phyloP scores from a whole-genome alignment of 2,113 vertebrate species.

The Phylloscopus whistleri region DNA sequence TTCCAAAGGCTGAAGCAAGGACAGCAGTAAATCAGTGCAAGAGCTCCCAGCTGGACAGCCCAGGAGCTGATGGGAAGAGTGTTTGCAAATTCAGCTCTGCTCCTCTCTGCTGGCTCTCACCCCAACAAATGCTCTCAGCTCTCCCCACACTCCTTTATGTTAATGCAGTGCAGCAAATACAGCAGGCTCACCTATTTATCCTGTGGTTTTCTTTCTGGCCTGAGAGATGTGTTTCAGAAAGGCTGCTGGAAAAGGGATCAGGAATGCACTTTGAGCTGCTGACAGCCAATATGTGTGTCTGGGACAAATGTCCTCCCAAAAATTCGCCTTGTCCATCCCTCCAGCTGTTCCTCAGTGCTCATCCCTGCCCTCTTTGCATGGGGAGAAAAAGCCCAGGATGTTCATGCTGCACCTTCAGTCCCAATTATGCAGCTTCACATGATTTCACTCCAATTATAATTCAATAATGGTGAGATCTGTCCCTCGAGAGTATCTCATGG shows the following conservation, averaged over 20 bases:
- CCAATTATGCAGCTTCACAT: background rate
- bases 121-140: background rate
- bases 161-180: background rate
- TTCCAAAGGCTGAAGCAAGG: constrained; percentile 43
- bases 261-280: background rate
- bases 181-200: background rate
- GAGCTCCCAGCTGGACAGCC: background rate
- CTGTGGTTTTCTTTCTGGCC: background rate
- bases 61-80: background rate
- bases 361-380: background rate
- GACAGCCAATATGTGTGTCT: background rate
- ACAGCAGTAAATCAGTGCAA: constrained; percentile 1
- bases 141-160: background rate
- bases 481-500: background rate
- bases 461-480: background rate
- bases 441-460: background rate
- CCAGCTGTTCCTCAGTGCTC: background rate
- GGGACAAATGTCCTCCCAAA: background rate
- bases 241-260: background rate
- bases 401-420: background rate
- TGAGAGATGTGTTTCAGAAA: background rate
- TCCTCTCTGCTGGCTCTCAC: constrained; percentile 22
- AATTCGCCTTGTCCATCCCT: background rate
- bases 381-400: background rate
- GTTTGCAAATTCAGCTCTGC: constrained; percentile 20